Evolutionary conservation across 1,140 invertebrate species (phyloP), one percentile per base, ranked within the genome.

Genomic region (Geopemphigus sp.): DNA sequence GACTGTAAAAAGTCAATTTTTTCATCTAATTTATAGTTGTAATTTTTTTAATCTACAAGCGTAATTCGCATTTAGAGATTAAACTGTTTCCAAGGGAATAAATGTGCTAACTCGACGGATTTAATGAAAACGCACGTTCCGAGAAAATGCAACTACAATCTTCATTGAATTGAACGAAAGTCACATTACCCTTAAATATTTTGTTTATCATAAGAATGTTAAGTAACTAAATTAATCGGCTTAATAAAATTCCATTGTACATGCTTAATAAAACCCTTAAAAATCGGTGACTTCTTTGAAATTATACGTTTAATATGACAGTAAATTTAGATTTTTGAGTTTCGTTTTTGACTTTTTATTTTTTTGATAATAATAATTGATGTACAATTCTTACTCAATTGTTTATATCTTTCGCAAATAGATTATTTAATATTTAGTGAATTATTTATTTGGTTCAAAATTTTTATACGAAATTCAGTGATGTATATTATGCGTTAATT

Each of bases 121-220:
- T 68, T 68, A 68, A 68, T 68, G 64, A 68, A 68, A 68, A 68
- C 47, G 64, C 64, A 47, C 47, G 64, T 68, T 68, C 64, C 24
- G 39, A 47, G 39, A 68, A 68, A 68, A 68, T 19, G 29, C 39
- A 68, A 68, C 64, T 47, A 68, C 47, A 47, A 39, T n/a, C 39
- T 68, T 68, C 47, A 47, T 39, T 47, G 39, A 47, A 47, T 68
- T 68, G n/a, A 68, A 68, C 29, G 15, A 47, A 24, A 68, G 32
- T 47, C 22, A 12, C 64, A 68, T 5, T n/a, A n/a, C 15, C 64
- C 47, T 68, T 68, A n/a, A 47, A 47, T 47, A 68, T 68, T 47
- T 22, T 24, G 22, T 68, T 68, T 68, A 47, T 68, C 39, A 47
- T 68, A 47, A 47, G 12, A 66, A 66, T 14, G 32, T 22, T 15